These are phyloP conservation scores for Plectropomus leopardus DNA, from an alignment of 2,113 vertebrate species.

Conservation along the genomic window DNA sequence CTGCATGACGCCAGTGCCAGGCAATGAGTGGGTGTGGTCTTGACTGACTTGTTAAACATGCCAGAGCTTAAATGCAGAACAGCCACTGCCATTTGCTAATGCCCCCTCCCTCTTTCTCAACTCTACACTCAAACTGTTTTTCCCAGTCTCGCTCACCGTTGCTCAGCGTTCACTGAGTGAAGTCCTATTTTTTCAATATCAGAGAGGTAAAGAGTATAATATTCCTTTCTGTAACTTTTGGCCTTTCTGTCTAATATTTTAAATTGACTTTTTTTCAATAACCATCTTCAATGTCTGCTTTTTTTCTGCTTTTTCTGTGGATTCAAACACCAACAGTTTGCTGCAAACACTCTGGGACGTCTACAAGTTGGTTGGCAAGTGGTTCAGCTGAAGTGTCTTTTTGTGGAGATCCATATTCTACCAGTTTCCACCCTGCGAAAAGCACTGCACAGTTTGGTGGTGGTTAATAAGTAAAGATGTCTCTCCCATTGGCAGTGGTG, in stretches of 20 bases:
- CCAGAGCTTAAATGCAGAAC: slow-evolving; percentile 60
- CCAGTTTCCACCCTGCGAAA: not conserved
- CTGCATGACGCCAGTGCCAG: slow-evolving; percentile 48
- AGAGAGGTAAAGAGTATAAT: slow-evolving; percentile 19
- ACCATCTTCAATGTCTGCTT: not conserved
- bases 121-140: slow-evolving; percentile 13
- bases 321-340: not conserved
- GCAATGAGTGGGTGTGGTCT: slow-evolving; percentile 76
- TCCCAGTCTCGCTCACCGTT: slow-evolving; percentile 8
- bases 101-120: slow-evolving; percentile 13
- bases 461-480: slow-evolving; percentile 61
- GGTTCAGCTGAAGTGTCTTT: not conserved
- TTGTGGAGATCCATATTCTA: not conserved
- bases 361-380: slow-evolving; percentile 7
- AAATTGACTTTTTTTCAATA: not conserved
- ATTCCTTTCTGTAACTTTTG: not conserved
- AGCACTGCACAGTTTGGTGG: not conserved
- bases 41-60: slow-evolving; percentile 68
- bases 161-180: slow-evolving; percentile 14
- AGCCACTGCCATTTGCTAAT: slow-evolving; percentile 34
- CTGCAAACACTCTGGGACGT: not conserved
- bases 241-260: not conserved
- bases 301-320: not conserved
- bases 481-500: slow-evolving; percentile 64
- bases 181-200: slow-evolving; percentile 1